Evolutionary conservation across 1,140 invertebrate species (phyloP).

Genomic region (Spodoptera frugiperda): DNA sequence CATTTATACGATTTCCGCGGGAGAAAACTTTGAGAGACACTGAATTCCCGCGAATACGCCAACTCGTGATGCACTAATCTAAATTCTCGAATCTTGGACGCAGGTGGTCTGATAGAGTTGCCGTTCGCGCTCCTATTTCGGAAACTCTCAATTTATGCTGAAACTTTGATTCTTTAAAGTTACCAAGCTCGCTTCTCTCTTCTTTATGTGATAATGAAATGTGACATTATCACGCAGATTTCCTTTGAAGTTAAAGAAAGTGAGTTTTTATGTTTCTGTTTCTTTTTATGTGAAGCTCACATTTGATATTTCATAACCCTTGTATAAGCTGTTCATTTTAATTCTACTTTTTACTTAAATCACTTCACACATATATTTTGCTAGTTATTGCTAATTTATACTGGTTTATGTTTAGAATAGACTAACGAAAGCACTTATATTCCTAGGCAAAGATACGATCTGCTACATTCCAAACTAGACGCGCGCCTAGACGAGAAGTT

Average conservation of each 20-base stretch:
- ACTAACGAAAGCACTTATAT: background rate
- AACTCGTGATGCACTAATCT: slow-evolving; percentile 76
- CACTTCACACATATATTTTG: no score
- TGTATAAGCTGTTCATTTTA: no score
- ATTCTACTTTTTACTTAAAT: background rate
- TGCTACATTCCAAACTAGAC: background rate
- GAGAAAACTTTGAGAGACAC: slow-evolving; percentile 69
- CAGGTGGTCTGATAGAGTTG: slow-evolving; percentile 69
- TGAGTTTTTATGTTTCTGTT: background rate
- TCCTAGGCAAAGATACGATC: slow-evolving; percentile 1
- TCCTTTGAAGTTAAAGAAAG: slow-evolving; percentile 15
- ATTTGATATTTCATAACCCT: background rate
- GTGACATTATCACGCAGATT: slow-evolving; percentile 13
- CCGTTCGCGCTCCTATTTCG: slow-evolving; percentile 58
- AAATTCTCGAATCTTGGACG: slow-evolving; percentile 67
- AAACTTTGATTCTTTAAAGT: slow-evolving; percentile 59
- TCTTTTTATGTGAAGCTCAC: background rate
- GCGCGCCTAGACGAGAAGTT: slow-evolving; percentile 8
- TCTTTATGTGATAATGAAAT: slow-evolving; percentile 46
- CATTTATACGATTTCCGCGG: slow-evolving; percentile 81
- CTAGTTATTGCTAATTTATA: background rate
- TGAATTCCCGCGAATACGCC: slow-evolving; percentile 54
- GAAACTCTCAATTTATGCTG: slow-evolving; percentile 67
- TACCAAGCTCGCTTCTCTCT: slow-evolving; percentile 22
- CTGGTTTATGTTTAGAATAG: background rate